Base-by-base conservation (phyloP, 2,113 vertebrate genomes). In the Solea senegalensis region DNA sequence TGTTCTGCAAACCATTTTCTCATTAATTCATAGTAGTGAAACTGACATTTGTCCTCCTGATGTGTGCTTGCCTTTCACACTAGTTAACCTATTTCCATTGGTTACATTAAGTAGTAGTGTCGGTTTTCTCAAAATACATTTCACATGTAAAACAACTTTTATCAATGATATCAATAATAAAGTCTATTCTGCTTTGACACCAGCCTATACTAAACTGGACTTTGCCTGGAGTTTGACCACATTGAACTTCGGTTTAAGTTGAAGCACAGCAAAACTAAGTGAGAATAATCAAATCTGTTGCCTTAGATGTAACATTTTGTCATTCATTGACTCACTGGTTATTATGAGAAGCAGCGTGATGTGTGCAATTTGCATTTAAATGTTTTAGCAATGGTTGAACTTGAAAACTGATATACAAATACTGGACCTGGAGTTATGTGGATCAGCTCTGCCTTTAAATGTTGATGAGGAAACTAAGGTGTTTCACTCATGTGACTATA, bases 1-100 rank as follows among this genome's bases (percentile, higher is more conserved):
- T 88, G 88, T 91, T 89, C 90, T 90, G 85, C 88, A 90, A 91
- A 90, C 76, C 2, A 63, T 86, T 84, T 82, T 89, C 68, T 85
- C 83, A 84, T 88, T 89, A 90, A 91, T 89, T 84, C 86, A 89
- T 90, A 86, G 83, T 90, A 90, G 89, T 88, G 86, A 87, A 90
- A 89, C 84, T 79, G 81, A 81, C 72, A 84, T 86, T 80, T 85
- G 71, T 76, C 62, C 68, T 84, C 68, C 72, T 72, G 75, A 65
- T 81, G 63, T 83, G 62, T 54, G 50, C 75, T 59, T 69, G 66
- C 9, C n/a, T 62, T 67, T 12, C 43, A 28, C 46, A 48, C 13
- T 44, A 15, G 16, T 51, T 40, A 65, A 44, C 51, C 51, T 61
- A 45, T 28, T 59, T 45, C 70, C 13, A 11, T 34, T 40, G 44